These are phyloP conservation scores for Otis tarda DNA, from an alignment of 2,113 vertebrate species.

Conservation along the genomic window DNA sequence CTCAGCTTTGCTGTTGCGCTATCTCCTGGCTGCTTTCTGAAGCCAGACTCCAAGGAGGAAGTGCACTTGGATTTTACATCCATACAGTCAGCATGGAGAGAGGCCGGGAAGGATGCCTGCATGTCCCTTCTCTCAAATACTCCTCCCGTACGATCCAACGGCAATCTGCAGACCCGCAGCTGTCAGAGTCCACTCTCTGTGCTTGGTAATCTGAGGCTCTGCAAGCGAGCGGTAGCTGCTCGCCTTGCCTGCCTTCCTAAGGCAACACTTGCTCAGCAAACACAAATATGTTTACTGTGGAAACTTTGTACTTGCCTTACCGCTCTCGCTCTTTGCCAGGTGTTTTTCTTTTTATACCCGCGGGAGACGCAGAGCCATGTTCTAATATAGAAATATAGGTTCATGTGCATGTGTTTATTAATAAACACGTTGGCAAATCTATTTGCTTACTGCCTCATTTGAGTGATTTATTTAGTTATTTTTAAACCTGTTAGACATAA, in stretches of 20 bases:
- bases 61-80: background rate
- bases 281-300: constrained; percentile 65
- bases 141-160: background rate
- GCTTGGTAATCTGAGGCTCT: background rate
- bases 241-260: constrained; percentile 5
- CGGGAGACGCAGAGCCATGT: constrained; percentile 3
- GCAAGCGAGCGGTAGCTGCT: background rate
- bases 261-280: constrained; percentile 65
- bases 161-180: background rate
- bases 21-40: background rate
- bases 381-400: constrained; percentile 59
- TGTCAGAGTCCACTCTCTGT: background rate
- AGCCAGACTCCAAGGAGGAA: background rate
- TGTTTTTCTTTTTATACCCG: constrained; percentile 65
- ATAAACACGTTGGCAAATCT: constrained; percentile 33
- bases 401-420: constrained; percentile 21
- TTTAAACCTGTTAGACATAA: constrained; percentile 41
- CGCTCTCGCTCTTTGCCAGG: constrained; percentile 34
- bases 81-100: background rate
- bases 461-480: constrained; percentile 63
- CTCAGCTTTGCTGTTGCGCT: background rate
- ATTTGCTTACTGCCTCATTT: constrained; percentile 19
- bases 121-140: background rate
- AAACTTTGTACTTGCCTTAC: constrained; percentile 59
- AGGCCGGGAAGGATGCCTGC: background rate